These are phyloP conservation scores for Galbula dea DNA, from an alignment of 2,113 vertebrate species.

Conservation along the genomic window DNA sequence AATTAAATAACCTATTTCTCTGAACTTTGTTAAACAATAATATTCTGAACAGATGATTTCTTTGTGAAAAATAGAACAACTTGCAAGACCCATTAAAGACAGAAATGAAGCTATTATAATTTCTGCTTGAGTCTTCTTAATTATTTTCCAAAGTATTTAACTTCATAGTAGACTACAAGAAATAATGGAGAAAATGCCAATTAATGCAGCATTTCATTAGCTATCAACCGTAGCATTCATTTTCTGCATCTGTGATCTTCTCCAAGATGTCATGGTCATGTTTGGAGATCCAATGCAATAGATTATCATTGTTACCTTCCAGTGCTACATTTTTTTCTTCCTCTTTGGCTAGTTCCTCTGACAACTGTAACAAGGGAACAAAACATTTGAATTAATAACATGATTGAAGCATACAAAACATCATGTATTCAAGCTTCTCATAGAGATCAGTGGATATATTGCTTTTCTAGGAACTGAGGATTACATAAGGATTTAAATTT, in stretches of 20 bases:
- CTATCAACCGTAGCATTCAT: slow-evolving; percentile 27
- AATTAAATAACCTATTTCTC: slow-evolving; percentile 32
- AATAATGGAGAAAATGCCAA: slow-evolving; percentile 59
- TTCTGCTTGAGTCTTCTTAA: slow-evolving; percentile 40
- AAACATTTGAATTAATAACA: slow-evolving; percentile 29
- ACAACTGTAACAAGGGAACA: slow-evolving; percentile 73
- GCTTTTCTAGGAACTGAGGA: not conserved
- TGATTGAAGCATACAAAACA: not conserved
- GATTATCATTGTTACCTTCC: slow-evolving; percentile 66
- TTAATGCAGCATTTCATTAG: slow-evolving; percentile 39
- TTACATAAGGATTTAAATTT: not conserved
- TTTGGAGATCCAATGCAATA: slow-evolving; percentile 65
- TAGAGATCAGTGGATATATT: not conserved
- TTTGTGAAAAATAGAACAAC: slow-evolving; percentile 32
- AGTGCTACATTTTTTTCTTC: slow-evolving; percentile 41
- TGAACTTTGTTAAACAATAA: slow-evolving; percentile 30
- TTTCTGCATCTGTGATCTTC: slow-evolving; percentile 55
- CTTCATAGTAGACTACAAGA: slow-evolving; percentile 38
- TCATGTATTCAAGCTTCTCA: not conserved
- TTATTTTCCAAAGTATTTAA: slow-evolving; percentile 57
- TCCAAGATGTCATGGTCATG: slow-evolving; percentile 22
- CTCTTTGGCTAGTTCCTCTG: slow-evolving; percentile 71
- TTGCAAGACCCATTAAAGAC: not conserved
- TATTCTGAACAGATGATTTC: slow-evolving; percentile 46
- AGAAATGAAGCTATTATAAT: slow-evolving; percentile 34